These are phyloP conservation scores for Drosophila imparisetae DNA, from an alignment of 2,888 invertebrate species.

Conservation along the genomic window DNA sequence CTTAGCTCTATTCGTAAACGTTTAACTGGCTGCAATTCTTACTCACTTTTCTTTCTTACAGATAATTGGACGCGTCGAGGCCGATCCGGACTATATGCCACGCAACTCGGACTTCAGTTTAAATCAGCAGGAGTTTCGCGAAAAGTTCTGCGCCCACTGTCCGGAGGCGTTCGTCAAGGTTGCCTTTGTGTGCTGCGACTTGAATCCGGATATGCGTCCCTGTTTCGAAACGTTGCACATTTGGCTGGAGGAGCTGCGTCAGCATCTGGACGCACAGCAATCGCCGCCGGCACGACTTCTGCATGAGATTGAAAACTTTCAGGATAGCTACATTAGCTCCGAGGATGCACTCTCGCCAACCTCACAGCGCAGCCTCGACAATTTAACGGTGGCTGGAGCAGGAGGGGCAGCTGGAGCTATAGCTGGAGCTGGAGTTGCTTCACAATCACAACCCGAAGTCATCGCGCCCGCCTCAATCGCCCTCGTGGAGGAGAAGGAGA, in stretches of 20 bases:
- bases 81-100: conserved; percentile 97
- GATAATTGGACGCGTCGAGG: conserved; percentile 97
- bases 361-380: conserved; percentile 83
- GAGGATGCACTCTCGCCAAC: conserved; percentile 84
- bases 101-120: conserved; percentile 96
- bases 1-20: background rate
- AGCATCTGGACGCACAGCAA: conserved; percentile 89
- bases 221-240: conserved; percentile 95
- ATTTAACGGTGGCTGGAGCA: conserved; percentile 66
- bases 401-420: background rate
- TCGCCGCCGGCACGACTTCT: conserved; percentile 88
- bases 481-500: conserved; percentile 36
- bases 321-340: conserved; percentile 83
- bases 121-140: conserved; percentile 93
- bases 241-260: conserved; percentile 93
- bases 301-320: conserved; percentile 91
- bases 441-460: background rate
- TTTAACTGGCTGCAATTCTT: background rate
- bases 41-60: conserved; percentile 76
- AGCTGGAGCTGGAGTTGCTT: background rate
- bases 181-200: conserved; percentile 95
- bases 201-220: conserved; percentile 95
- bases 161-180: conserved; percentile 95
- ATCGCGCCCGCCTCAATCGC: background rate
- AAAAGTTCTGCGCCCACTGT: conserved; percentile 92